Evolutionary conservation across 2,113 vertebrate genomes (phyloP), one percentile per base, ranked within the genome.

Genomic region (Ginglymostoma cirratum): DNA sequence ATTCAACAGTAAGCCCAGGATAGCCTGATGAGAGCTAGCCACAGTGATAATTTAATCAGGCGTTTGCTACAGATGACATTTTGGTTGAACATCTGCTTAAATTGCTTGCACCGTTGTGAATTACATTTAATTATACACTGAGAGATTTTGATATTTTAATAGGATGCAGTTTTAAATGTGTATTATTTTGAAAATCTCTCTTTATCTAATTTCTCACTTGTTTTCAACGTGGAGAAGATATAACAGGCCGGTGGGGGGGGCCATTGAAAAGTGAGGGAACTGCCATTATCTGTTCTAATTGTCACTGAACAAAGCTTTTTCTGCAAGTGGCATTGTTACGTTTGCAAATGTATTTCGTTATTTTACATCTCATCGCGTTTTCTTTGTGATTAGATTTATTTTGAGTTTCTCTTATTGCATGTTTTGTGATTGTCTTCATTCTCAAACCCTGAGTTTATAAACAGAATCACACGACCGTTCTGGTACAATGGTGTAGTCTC

Each of bases 81-180:
- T 95, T 30, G 48, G 23, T 70, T 30, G 24, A 72, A 72, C 72
- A 72, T 95, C 52, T 48, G 52, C 69, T 72, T 76, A 72, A 95
- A 95, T 95, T 95, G 42, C 94, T 95, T 14, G 27, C 52, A 69
- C 69, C 23, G 7, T 61, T 19, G 93, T 23, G 38, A 95, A 95
- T 70, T 95, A 19, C 69, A 95, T 76, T 95, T 95, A 95, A 95
- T 95, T 95, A 95, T 72, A 93, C 21, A 93, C 89, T 10, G 17
- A 23, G 89, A 93, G 30, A 93, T 93, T 93, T 66, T 67, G 89
- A 67, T 93, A 93, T 93, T 93, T 93, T 93, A 93, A 93, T 67
- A 48, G 42, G 67, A 70, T 21, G 12, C 48, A 38, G 38, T 70
- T 70, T 94, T 48, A 83, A 42, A 83, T 83, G 12, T 95, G n/a